Evolutionary conservation across 2,113 vertebrate genomes (phyloP), one percentile per base, ranked within the genome.

Genomic region (Callopanchax toddi): DNA sequence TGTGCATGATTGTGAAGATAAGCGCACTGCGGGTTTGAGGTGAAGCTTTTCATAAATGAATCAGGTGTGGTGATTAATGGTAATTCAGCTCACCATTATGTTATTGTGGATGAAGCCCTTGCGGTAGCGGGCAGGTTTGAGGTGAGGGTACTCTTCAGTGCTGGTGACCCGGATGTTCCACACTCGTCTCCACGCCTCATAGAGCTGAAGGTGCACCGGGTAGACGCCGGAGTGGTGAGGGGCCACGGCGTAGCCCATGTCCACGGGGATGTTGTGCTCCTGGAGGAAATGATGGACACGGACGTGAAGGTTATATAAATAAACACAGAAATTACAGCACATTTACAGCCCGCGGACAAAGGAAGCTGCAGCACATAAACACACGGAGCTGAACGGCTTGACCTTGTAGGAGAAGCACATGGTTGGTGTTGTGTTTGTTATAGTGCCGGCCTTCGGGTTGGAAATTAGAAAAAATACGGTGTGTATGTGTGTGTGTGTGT

Each of bases 161-260:
- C 96, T 98, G 79, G 97, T 98, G 81, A 97, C 95, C 86, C 91
- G 89, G 81, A 99, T 98, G 71, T 93, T 93, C 97, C 97, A 99
- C 48, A 96, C 95, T 34, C 93, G 95, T 73, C 95, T 96, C 97
- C 97, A 99, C 11, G 97, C 96, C 76, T 97, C 95, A 20, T 99
- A 99, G 59, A 99, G 95, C 60, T 97, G 97, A 62, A 97, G 91
- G 0, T 99, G 97, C 1, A 98, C 96, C 4, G 97, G 97, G 81
- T 98, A 99, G 60, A 99, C 97, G 0, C 97, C 97, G 0, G 96
- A 98, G 71, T 99, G 97, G 81, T 99, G 97, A 8, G 97, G 97
- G 42, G 97, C 95, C 69, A 98, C 97, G 0, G 97, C 97, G 2
- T 99, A 98, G 54, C 96, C 97, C 93, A 96, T 91, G 84, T 97